Conservation (phyloP, 2,797 vertebrate species). For the Lophotriccus pileatus region DNA sequence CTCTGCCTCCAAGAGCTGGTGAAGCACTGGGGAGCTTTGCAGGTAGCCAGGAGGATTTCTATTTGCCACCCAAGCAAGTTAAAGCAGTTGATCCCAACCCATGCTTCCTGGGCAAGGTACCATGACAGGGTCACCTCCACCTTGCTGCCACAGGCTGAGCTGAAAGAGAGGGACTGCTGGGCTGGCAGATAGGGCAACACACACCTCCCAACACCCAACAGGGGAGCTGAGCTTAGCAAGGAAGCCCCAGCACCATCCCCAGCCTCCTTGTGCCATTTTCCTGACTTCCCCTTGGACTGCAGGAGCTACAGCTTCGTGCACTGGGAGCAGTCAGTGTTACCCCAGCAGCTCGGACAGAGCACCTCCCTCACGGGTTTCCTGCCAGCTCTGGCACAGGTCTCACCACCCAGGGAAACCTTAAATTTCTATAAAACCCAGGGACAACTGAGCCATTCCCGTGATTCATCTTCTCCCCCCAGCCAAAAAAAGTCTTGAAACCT, state of each 20-base stretch:
- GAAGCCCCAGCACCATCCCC: neutral
- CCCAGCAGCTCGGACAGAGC: neutral
- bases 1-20: neutral
- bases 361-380: neutral
- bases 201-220: neutral
- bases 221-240: neutral
- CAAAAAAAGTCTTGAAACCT: neutral
- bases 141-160: neutral
- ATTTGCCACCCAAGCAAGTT: neutral
- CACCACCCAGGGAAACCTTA: neutral
- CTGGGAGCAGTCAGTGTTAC: neutral
- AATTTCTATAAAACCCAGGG: neutral
- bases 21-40: conserved; percentile 1
- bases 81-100: neutral
- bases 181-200: neutral
- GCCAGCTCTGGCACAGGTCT: neutral
- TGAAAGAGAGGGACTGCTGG: neutral
- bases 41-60: conserved; percentile 5
- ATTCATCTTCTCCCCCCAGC: accelerated
- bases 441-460: accelerated
- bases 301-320: neutral
- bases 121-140: accelerated
- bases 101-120: accelerated
- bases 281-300: neutral
- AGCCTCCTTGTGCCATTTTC: neutral